Conservation (phyloP, 2,113 vertebrate genomes). For the Tupaia tana region DNA sequence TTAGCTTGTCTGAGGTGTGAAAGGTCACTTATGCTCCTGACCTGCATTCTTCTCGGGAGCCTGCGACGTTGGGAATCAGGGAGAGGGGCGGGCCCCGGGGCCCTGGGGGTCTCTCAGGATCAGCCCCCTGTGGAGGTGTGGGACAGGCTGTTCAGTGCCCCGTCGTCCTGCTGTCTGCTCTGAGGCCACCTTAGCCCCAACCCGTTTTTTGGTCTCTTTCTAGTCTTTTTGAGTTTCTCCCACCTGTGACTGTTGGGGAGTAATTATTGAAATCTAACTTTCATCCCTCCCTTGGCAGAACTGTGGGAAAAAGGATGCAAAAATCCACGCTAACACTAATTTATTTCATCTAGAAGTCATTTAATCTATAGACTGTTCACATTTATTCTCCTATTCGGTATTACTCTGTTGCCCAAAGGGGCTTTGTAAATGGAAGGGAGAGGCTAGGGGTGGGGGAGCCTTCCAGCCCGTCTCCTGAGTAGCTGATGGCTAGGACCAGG, state of each 20-base stretch:
- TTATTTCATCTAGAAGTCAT: neutral
- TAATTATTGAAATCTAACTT: neutral
- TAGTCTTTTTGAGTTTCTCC: constrained; percentile 16
- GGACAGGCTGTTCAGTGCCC: constrained; percentile 25
- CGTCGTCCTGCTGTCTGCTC: constrained; percentile 48
- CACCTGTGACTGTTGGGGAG: constrained; percentile 16
- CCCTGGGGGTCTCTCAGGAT: constrained; percentile 66
- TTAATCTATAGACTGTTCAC: neutral
- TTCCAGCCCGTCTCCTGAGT: fast-evolving
- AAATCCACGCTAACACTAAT: neutral
- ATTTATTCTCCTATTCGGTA: neutral
- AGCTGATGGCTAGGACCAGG: neutral
- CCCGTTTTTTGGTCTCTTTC: constrained; percentile 13
- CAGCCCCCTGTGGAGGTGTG: constrained; percentile 68
- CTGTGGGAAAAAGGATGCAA: neutral
- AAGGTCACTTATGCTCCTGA: constrained; percentile 77
- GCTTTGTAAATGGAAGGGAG: neutral
- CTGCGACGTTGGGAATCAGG: constrained; percentile 75
- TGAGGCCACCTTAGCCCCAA: constrained; percentile 44
- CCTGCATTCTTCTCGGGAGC: constrained; percentile 71
- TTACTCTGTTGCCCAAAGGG: neutral
- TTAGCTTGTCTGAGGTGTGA: constrained; percentile 83
- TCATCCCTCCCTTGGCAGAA: neutral
- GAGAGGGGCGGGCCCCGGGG: constrained; percentile 66
- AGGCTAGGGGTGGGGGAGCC: neutral